Evolutionary conservation across 35 echinoderm and acorn worm genomes (phyloP).

Genomic region (Hemicentrotus pulcherrimus): DNA sequence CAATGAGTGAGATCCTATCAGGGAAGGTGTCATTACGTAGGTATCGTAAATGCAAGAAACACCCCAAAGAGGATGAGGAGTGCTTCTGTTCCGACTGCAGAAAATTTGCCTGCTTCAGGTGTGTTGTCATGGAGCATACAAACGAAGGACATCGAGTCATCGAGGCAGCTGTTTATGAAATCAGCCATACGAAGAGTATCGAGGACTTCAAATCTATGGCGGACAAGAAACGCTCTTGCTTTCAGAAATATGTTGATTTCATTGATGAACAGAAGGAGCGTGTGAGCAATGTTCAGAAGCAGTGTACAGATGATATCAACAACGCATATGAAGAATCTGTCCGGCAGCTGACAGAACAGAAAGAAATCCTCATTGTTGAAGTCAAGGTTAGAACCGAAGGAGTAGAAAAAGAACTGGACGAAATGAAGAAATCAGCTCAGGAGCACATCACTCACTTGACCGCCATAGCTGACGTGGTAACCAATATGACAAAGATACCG

Average conservation of each 20-base stretch:
- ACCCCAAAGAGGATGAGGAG: not conserved
- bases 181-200: not conserved
- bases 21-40: not conserved
- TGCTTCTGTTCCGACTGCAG: not conserved
- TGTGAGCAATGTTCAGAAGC: not conserved
- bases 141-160: not conserved
- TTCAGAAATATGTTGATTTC: not conserved
- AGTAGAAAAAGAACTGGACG: not conserved
- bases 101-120: constrained; percentile 6
- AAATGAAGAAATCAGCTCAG: not conserved
- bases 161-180: not conserved
- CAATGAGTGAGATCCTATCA: not conserved
- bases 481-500: not conserved
- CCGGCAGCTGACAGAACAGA: not conserved
- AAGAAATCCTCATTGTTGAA: not conserved
- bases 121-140: not conserved
- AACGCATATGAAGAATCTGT: not conserved
- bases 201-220: not conserved
- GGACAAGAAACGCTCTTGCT: not conserved
- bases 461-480: not conserved
- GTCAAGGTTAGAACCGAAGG: not conserved
- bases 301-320: not conserved
- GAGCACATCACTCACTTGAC: not conserved
- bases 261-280: not conserved
- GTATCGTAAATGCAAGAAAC: constrained; percentile 7